Evolutionary conservation across 2,888 invertebrate species (phyloP), one percentile per base, ranked within the genome.

Genomic region (Sarcophaga carnaria): DNA sequence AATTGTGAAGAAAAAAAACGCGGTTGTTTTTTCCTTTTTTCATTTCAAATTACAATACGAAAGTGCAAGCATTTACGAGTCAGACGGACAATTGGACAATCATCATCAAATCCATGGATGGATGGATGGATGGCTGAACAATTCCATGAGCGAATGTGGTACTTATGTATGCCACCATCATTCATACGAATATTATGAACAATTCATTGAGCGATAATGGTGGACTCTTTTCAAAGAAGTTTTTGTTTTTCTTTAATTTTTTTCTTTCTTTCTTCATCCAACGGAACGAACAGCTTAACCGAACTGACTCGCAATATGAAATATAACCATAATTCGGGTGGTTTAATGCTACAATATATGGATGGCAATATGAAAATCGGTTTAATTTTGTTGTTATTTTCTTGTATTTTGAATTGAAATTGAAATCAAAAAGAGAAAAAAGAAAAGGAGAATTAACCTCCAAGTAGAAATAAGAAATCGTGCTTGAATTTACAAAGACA

Each of bases 261-360:
- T 49, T 49, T 49, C 12, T 49, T 49, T 14, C 11, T 14, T 49
- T 49, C 11, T 49, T 14, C 14, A 49, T 37, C 37, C 37, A 37
- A 37, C 37, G 8, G 12, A 70, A 47, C 25, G 12, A 70, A 47
- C 25, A 22, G 14, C 27, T 64, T 60, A 60, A 70, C 70, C 49
- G 75, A 37, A 54, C 54, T 54, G 54, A 54, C 60, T 72, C 17
- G 20, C 17, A 70, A 84, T 37, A 10, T 85, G 80, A 85, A 85
- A 85, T 80, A 85, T 85, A 85, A 80, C 80, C 76, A 80, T 85
- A 85, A 85, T 85, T 85, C 80, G 84, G 80, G 84, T 8, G 84
- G 66, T 72, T 85, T 80, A 71, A 71, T 25, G 54, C 84, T 54
- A 47, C 64, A 75, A 64, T 71, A 69, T 69, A 72, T 71, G 47